Evolutionary conservation across 1,140 invertebrate species (phyloP).

Genomic region (Ooceraea biroi): DNA sequence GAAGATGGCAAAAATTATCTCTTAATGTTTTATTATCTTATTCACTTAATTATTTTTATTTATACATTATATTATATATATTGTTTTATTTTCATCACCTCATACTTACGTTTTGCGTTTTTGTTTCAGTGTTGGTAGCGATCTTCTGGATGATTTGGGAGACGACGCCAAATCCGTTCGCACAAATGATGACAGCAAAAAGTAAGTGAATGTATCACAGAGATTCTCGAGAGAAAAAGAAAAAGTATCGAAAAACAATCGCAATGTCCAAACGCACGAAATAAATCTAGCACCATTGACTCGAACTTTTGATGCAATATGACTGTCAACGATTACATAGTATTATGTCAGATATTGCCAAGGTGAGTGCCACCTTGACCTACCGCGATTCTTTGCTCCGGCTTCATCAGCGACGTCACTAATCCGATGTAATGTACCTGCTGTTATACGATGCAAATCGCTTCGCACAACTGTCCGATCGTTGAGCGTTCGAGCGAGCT

Average conservation of each 20-base stretch:
- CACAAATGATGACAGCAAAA: slow-evolving; percentile 89
- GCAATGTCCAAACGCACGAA: neutral
- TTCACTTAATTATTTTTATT: neutral
- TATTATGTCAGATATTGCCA: slow-evolving; percentile 75
- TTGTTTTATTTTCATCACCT: neutral
- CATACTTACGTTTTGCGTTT: slow-evolving; percentile 20
- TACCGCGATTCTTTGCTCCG: slow-evolving; percentile 77
- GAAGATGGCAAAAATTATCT: neutral
- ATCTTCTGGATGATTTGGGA: slow-evolving; percentile 87
- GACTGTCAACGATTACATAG: slow-evolving; percentile 58
- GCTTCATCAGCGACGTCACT: slow-evolving; percentile 79
- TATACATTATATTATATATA: neutral
- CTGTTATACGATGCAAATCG: neutral
- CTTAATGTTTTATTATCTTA: neutral
- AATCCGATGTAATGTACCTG: slow-evolving; percentile 72
- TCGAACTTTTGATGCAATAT: slow-evolving; percentile 42
- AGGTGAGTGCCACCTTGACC: slow-evolving; percentile 83
- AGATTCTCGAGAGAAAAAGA: neutral
- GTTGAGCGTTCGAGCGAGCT: neutral
- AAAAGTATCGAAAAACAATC: neutral
- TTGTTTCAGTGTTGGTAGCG: slow-evolving; percentile 87
- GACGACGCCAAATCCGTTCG: slow-evolving; percentile 88
- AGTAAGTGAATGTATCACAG: slow-evolving; percentile 85
- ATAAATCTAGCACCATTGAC: slow-evolving; percentile 31
- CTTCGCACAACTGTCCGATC: neutral